Base-by-base conservation (phyloP, 37 sponge, comb jelly and placozoan genomes). In the Chondrilla cf. caribensis region DNA sequence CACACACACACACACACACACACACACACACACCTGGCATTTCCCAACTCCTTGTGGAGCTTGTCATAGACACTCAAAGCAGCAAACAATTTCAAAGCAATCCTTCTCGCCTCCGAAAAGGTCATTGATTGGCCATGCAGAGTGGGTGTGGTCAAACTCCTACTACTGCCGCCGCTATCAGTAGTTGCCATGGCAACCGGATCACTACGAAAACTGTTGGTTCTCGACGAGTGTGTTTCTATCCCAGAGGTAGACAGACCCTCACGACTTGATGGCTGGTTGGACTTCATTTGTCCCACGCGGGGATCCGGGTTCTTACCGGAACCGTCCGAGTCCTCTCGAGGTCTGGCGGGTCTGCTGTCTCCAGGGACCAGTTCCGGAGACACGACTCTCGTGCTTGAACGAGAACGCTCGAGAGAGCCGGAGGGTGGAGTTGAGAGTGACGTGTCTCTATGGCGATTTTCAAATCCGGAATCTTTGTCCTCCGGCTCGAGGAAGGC, bases 41-140 rank as follows among this genome's bases (percentile, higher is more conserved):
- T 40, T 25, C 82, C 60, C 77, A 92, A 83, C 19, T 78, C 75
- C 9, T 15, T 9, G 55, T 88, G 83, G 70, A 92, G 81, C 84
- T 92, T 88, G 32, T 75, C 44, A 57, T 92, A 88, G 38, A 47
- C 71, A 82, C 89, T 88, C 14, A 79, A 55, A 19, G 84, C 86
- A 28, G 89, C 85, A 60, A 92, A 57, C 89, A 92, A 60, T 77
- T 88, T 92, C 55, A 92, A 88, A 22, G 86, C 92, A 51, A 92
- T 92, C 17, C 84, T 38, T 25, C 81, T 78, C 9, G 92, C 89
- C 60, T 88, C 88, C 0, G 82, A 60, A 41, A 72, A 15, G 11
- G 89, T 75, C 39, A 91, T 62, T 18, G 64, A 0, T 18, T 84
- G 81, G 25, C 89, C 85, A n/a, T 75, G 79, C 0, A 84, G 55